phyloP scores from a whole-genome alignment of 2,888 invertebrate species.

The Drosophila paucipuncta region DNA sequence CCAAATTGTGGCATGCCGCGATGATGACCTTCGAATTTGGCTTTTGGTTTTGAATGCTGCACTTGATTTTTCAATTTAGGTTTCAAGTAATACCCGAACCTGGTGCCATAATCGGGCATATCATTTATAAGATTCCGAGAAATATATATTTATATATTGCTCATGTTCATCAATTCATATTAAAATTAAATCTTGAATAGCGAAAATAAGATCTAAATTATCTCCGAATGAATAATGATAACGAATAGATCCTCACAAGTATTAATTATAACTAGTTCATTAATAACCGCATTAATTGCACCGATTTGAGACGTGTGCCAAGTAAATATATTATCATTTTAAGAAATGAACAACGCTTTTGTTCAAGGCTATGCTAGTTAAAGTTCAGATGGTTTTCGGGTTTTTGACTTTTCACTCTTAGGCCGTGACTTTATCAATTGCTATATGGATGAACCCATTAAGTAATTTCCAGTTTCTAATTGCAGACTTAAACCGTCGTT shows the following conservation, averaged over 20 bases:
- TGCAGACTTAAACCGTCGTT: neutral
- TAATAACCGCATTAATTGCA: neutral
- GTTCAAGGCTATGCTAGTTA: conserved; percentile 6
- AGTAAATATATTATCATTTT: neutral
- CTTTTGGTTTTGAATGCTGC: conserved; percentile 44
- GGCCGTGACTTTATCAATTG: conserved; percentile 7
- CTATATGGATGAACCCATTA: conserved; percentile 13
- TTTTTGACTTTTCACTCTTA: conserved; percentile 6
- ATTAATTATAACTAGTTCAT: neutral
- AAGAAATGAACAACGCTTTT: neutral
- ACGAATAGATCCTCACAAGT: neutral
- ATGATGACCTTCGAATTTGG: conserved; percentile 53
- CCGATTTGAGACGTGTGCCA: neutral
- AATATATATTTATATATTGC: neutral
- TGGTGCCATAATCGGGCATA: conserved; percentile 5
- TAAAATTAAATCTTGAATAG: neutral
- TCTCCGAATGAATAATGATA: neutral
- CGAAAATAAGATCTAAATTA: neutral
- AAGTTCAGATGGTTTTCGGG: neutral
- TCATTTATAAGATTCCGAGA: neutral
- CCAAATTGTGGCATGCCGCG: conserved; percentile 57
- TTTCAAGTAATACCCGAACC: conserved; percentile 26
- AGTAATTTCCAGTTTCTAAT: conserved; percentile 1
- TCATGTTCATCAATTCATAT: neutral
- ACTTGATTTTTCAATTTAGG: conserved; percentile 62